A percentile compares a stretch with the other conserved stretches of the same genome.
Evolutionary conservation across 1,140 invertebrate genomes (phyloP).

Genomic region (Cherax destructor): DNA sequence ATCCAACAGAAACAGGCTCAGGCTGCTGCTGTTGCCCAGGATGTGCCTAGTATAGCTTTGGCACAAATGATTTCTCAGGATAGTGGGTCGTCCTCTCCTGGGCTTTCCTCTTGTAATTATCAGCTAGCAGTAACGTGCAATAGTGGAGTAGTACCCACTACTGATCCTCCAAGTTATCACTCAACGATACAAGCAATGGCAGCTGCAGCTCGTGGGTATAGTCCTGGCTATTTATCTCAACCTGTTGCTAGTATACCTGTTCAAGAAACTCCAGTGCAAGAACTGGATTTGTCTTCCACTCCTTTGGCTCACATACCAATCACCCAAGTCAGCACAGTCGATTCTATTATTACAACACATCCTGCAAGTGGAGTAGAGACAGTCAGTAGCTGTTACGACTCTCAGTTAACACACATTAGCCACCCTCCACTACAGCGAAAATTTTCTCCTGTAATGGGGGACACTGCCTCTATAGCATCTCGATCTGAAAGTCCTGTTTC

Average conservation of each 20-base stretch:
- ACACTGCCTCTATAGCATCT: slow-evolving; percentile 76
- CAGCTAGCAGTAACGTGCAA: slow-evolving; percentile 57
- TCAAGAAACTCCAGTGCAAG: slow-evolving; percentile 70
- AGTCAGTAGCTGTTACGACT: slow-evolving; percentile 60
- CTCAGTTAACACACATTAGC: slow-evolving; percentile 64
- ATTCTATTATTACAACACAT: slow-evolving; percentile 58
- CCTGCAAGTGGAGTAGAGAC: slow-evolving; percentile 50
- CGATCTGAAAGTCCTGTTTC: slow-evolving; percentile 80
- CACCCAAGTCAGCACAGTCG: slow-evolving; percentile 49
- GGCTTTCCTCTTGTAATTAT: slow-evolving; percentile 55
- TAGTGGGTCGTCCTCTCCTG: slow-evolving; percentile 47
- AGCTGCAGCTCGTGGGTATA: slow-evolving; percentile 80
- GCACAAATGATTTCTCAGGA: slow-evolving; percentile 72
- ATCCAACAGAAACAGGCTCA: slow-evolving; percentile 74
- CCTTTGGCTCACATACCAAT: slow-evolving; percentile 78
- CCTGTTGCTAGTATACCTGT: slow-evolving; percentile 70
- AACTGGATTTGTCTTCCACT: slow-evolving; percentile 71
- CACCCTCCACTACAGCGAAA: slow-evolving; percentile 81
- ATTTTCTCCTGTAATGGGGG: slow-evolving; percentile 79
- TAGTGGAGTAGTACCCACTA: slow-evolving; percentile 84
- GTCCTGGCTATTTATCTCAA: slow-evolving; percentile 74
- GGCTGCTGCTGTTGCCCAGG: slow-evolving; percentile 82
- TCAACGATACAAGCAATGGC: slow-evolving; percentile 92
- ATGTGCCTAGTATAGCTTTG: slow-evolving; percentile 87
- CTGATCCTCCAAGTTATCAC: slow-evolving; percentile 93